phyloP scores from a whole-genome alignment of 2,113 vertebrate species.

The Osmerus eperlanus region DNA sequence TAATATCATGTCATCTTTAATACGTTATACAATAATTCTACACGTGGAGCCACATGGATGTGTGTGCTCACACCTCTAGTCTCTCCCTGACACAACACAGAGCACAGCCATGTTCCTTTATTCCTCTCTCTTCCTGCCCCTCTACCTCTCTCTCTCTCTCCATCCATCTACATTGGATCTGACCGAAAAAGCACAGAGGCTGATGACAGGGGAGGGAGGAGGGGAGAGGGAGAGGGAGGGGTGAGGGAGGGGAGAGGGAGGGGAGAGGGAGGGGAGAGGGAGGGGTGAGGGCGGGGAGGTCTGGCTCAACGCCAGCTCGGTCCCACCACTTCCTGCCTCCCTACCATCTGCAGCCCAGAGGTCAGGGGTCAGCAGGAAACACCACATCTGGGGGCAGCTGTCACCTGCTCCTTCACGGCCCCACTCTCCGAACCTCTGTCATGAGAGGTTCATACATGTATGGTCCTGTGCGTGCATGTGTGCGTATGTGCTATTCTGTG shows the following conservation, averaged over 20 bases:
- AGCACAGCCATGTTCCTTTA: neutral
- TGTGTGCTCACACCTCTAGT: neutral
- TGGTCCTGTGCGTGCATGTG: no score
- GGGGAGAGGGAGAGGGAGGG: neutral
- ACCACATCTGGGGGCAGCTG: conserved; percentile 38
- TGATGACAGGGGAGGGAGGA: conserved; percentile 10
- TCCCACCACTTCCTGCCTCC: conserved; percentile 34
- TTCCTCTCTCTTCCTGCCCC: neutral
- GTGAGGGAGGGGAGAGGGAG: conserved; percentile 8
- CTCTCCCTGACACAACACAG: conserved; percentile 4
- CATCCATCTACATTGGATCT: conserved; percentile 14
- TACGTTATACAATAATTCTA: no score
- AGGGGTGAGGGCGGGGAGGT: neutral
- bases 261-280: conserved; percentile 1
- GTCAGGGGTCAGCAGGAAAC: conserved; percentile 21
- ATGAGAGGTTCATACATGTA: no score
- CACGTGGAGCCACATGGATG: no score
- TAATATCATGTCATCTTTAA: no score
- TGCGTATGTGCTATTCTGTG: no score
- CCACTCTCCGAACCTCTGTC: neutral
- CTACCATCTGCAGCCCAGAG: conserved; percentile 36
- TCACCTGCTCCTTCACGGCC: conserved; percentile 42
- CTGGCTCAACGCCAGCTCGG: neutral
- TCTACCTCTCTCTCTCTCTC: neutral
- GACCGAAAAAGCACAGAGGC: neutral